Evolutionary conservation across 2,797 vertebrate species (phyloP).

Genomic region (Sarcoramphus papa): DNA sequence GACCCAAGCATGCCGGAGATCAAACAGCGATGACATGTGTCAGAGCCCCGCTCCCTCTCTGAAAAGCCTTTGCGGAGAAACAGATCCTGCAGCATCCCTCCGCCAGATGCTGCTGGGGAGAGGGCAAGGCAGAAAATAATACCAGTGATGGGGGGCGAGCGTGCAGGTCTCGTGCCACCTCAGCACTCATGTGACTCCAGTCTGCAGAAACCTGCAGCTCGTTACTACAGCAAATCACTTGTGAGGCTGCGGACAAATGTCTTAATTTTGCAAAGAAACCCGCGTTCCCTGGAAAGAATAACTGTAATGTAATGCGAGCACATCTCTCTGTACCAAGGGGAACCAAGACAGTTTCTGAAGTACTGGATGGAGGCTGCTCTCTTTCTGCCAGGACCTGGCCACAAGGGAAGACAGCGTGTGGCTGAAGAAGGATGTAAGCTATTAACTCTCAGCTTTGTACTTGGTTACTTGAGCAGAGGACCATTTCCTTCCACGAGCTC

Average conservation of each 20-base stretch:
- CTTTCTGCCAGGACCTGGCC: background rate
- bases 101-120: background rate
- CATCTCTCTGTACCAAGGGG: background rate
- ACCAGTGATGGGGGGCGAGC: background rate
- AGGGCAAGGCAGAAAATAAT: background rate
- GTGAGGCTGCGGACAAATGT: background rate
- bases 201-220: background rate
- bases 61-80: background rate
- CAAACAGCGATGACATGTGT: conserved; percentile 14
- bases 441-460: conserved; percentile 2
- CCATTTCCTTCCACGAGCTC: background rate
- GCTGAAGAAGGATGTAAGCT: conserved; percentile 8
- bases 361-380: background rate
- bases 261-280: background rate
- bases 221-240: background rate
- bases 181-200: background rate
- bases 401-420: background rate
- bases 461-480: background rate
- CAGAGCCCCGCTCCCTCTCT: background rate
- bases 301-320: background rate
- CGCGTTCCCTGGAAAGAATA: background rate
- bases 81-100: background rate
- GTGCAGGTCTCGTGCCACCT: background rate
- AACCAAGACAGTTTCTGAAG: conserved; percentile 2
- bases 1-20: conserved; percentile 22